Conservation (phyloP, 64 coral and sea anemone species). For the Stichodactyla mertensii region DNA sequence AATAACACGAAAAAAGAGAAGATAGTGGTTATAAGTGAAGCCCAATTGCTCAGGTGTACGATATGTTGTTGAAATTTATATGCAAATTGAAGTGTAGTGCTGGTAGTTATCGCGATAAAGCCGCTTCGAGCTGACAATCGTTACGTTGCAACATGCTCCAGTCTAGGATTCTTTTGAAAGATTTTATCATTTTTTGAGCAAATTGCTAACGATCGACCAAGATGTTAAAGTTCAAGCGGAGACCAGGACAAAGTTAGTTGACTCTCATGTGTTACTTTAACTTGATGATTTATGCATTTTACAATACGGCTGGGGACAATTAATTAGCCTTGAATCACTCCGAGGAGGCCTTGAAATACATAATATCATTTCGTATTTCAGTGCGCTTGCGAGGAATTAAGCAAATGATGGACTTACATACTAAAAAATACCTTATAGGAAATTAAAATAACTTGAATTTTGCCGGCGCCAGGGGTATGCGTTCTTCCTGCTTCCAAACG, state of each 20-base stretch:
- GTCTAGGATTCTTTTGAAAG: neutral
- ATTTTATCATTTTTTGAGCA: neutral
- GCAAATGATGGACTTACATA: neutral
- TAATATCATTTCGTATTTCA: neutral
- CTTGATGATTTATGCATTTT: neutral
- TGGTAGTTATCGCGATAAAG: neutral
- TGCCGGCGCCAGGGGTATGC: neutral
- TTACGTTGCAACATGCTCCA: neutral
- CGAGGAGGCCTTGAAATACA: neutral
- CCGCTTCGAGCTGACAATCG: neutral
- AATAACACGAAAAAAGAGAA: neutral
- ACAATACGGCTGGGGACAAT: neutral
- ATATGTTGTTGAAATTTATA: neutral
- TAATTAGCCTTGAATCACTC: neutral
- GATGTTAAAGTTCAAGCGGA: neutral
- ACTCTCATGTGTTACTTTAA: neutral
- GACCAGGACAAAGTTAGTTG: conserved; percentile 1
- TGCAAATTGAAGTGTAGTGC: neutral
- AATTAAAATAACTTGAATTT: neutral
- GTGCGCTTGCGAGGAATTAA: neutral
- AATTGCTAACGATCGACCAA: neutral
- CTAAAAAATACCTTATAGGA: too few relatives aligned
- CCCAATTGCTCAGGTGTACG: neutral
- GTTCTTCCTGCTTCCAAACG: neutral
- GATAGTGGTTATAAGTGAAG: neutral